These are phyloP conservation scores for Girardinichthys multiradiatus DNA, from an alignment of 2,113 vertebrate genomes.

Conservation along the genomic window DNA sequence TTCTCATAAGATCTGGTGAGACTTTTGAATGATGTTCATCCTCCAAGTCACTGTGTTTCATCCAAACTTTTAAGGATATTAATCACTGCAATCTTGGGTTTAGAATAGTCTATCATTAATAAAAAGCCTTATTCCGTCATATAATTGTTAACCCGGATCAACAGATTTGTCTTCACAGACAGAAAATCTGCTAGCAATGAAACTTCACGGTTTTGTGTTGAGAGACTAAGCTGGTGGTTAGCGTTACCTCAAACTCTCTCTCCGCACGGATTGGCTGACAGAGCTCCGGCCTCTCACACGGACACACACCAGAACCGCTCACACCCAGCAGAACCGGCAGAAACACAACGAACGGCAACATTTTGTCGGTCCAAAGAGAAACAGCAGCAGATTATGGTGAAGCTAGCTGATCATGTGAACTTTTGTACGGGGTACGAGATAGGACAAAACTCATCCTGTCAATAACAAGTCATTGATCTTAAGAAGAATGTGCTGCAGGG, in stretches of 20 bases:
- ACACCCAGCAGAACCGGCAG: conserved; percentile 9
- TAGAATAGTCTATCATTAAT: background rate
- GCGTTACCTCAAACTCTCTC: conserved; percentile 70
- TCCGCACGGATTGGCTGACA: conserved; percentile 68
- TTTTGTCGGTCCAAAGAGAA: background rate
- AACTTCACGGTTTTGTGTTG: background rate
- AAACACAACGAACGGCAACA: conserved; percentile 27
- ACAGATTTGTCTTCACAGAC: background rate
- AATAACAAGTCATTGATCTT: background rate
- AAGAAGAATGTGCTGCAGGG: too few species aligned
- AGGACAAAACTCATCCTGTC: conserved; percentile 32
- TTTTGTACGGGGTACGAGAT: conserved; percentile 25
- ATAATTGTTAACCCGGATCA: background rate
- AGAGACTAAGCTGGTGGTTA: too few species aligned
- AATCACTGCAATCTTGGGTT: background rate
- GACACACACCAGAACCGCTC: conserved; percentile 56
- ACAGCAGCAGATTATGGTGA: accelerated
- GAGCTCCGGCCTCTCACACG: conserved; percentile 72
- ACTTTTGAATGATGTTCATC: background rate
- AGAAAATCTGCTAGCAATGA: too few species aligned
- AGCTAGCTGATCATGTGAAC: background rate
- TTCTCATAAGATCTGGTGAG: background rate
- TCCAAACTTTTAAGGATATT: background rate
- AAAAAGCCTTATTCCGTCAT: too few species aligned
- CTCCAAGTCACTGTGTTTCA: background rate